These are phyloP conservation scores for Ichneumon xanthorius DNA, from an alignment of 2,888 invertebrate species.

Conservation along the genomic window DNA sequence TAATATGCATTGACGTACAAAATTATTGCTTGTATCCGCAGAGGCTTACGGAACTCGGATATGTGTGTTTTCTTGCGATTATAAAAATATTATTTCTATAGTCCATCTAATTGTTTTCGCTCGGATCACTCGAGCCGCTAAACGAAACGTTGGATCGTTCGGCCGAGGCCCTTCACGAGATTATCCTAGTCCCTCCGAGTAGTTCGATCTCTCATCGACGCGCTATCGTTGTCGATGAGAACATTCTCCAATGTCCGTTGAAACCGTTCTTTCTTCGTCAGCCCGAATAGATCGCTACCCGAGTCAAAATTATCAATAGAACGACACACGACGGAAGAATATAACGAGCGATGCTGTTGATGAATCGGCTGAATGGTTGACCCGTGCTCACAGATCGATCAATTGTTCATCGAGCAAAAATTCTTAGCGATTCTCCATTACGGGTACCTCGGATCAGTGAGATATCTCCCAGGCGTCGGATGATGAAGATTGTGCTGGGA, in stretches of 20 bases:
- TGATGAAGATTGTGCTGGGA: constrained; percentile 89
- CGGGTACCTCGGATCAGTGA: constrained; percentile 77
- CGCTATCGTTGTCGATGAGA: neutral
- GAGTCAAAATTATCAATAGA: neutral
- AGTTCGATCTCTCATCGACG: neutral
- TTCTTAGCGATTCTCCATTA: constrained; percentile 59
- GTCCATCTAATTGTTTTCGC: constrained; percentile 9
- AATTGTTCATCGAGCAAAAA: constrained; percentile 1
- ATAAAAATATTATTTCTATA: constrained; percentile 43
- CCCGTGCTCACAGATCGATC: neutral
- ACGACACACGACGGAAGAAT: constrained; percentile 29
- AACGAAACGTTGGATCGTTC: neutral
- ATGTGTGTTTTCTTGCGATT: constrained; percentile 18
- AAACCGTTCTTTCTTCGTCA: constrained; percentile 6
- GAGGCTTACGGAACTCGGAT: constrained; percentile 18
- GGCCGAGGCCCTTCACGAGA: constrained; percentile 3
- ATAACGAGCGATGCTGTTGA: constrained; percentile 2
- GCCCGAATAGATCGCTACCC: constrained; percentile 8
- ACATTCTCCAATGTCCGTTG: neutral
- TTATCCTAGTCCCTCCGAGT: neutral
- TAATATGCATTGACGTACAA: constrained; percentile 23
- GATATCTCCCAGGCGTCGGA: constrained; percentile 73
- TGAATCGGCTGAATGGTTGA: constrained; percentile 7
- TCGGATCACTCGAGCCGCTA: constrained; percentile 11
- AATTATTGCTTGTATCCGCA: constrained; percentile 21